phyloP scores from a whole-genome alignment of 1,140 invertebrate species.

The Heterodera carotae region DNA sequence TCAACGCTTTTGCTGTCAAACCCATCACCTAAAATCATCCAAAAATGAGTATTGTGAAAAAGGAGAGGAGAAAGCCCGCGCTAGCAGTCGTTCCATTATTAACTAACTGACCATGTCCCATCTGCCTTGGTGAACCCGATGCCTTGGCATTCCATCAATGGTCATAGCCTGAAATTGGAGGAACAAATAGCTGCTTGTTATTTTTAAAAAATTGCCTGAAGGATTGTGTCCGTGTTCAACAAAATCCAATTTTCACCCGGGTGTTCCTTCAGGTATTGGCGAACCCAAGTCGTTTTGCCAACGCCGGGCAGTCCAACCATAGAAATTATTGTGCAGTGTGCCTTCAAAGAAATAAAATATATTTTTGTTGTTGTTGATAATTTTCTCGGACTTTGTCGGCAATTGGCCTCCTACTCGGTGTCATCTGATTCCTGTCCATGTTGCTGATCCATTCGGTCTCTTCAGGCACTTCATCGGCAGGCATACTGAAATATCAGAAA shows the following conservation, averaged over 20 bases:
- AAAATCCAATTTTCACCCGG: conserved; percentile 60
- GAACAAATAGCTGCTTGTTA: too few species aligned
- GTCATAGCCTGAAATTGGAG: conserved; percentile 29
- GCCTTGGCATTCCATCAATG: conserved; percentile 60
- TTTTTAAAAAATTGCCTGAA: conserved; percentile 33
- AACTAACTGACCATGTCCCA: conserved; percentile 63
- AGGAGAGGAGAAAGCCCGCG: neutral
- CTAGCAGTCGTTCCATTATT: too few species aligned
- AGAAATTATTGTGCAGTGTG: conserved; percentile 60
- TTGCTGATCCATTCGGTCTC: conserved; percentile 29
- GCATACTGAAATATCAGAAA: conserved; percentile 20
- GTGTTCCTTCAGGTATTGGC: conserved; percentile 61
- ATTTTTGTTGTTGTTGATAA: neutral
- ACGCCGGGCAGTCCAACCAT: conserved; percentile 57
- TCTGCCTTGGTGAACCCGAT: conserved; percentile 54
- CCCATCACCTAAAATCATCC: conserved; percentile 51
- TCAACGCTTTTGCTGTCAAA: conserved; percentile 59
- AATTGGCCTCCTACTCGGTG: conserved; percentile 31
- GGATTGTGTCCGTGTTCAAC: conserved; percentile 53
- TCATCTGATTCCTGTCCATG: conserved; percentile 30
- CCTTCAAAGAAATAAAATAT: conserved; percentile 30
- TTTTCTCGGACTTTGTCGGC: conserved; percentile 24
- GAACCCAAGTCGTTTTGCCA: conserved; percentile 56
- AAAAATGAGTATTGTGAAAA: neutral
- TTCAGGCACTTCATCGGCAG: conserved; percentile 28